phyloP scores from a whole-genome alignment of 2,797 vertebrate species.

The Chelmon rostratus region DNA sequence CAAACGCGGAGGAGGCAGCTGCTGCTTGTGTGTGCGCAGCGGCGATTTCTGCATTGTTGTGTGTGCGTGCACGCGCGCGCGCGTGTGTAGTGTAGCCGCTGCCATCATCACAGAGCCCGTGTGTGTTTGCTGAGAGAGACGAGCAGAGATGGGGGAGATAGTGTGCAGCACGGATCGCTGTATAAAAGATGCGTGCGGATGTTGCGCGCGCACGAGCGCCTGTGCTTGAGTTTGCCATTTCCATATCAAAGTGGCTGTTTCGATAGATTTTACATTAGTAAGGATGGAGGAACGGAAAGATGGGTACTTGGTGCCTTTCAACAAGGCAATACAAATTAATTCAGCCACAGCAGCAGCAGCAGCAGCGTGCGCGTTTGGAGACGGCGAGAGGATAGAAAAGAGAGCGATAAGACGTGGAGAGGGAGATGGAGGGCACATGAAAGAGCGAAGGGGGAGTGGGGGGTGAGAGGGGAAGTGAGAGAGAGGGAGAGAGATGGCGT shows the following conservation, averaged over 20 bases:
- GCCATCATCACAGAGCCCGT: not conserved
- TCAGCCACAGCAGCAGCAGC: constrained; percentile 12
- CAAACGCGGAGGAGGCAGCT: constrained; percentile 47
- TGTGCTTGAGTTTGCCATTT: constrained; percentile 37
- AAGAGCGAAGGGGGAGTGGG: not conserved
- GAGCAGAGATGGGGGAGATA: not conserved
- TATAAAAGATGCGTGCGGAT: constrained; percentile 5
- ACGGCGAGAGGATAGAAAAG: not conserved
- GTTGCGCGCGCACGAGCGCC: constrained; percentile 3
- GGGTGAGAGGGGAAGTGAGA: not conserved
- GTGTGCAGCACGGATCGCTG: not conserved
- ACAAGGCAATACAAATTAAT: constrained; percentile 7
- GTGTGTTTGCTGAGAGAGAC: not conserved
- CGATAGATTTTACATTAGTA: constrained; percentile 7
- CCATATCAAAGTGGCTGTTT: constrained; percentile 52
- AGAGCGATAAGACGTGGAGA: not conserved
- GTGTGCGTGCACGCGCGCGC: not conserved
- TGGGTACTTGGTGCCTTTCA: not conserved
- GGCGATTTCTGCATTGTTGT: constrained; percentile 2
- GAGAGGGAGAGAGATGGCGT: constrained; percentile 42
- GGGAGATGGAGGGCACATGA: constrained; percentile 29
- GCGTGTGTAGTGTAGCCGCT: not conserved
- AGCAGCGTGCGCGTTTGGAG: constrained; percentile 37
- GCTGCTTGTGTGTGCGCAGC: constrained; percentile 24
- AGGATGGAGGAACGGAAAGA: not conserved